phyloP scores from a whole-genome alignment of 2,888 invertebrate species.

The Aphodius sticticus region DNA sequence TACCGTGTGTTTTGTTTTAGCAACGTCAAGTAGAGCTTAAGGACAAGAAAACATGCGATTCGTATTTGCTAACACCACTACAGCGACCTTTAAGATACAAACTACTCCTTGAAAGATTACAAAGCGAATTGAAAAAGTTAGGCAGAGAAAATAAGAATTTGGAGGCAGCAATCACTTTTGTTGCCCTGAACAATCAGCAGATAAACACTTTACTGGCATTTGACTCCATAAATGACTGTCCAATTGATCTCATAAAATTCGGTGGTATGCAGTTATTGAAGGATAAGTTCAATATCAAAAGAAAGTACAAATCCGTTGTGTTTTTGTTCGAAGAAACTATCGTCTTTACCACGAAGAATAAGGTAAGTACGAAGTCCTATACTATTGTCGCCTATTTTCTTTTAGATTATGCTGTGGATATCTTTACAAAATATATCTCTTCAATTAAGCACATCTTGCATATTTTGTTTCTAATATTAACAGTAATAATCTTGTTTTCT shows the following conservation, averaged over 20 bases:
- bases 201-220: constrained; percentile 51
- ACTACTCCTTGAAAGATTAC: constrained; percentile 44
- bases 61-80: constrained; percentile 52
- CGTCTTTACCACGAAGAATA: constrained; percentile 48
- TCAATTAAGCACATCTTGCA: too few species aligned
- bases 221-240: constrained; percentile 52
- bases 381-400: background rate
- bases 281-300: constrained; percentile 51
- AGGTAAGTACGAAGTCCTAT: constrained; percentile 16
- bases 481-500: background rate
- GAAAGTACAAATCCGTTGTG: constrained; percentile 49
- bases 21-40: constrained; percentile 59
- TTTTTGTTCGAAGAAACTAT: constrained; percentile 55
- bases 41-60: constrained; percentile 50
- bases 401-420: background rate
- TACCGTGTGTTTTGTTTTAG: constrained; percentile 37
- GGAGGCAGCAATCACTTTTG: background rate
- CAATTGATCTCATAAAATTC: constrained; percentile 51
- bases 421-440: background rate
- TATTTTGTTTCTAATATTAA: too few species aligned
- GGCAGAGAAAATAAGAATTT: background rate
- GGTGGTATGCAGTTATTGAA: constrained; percentile 51
- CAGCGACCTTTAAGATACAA: constrained; percentile 54
- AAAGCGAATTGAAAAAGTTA: background rate
- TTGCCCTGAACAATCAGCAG: background rate